Conservation (phyloP, 2,888 invertebrate genomes). For the Gastrophysa polygoni region DNA sequence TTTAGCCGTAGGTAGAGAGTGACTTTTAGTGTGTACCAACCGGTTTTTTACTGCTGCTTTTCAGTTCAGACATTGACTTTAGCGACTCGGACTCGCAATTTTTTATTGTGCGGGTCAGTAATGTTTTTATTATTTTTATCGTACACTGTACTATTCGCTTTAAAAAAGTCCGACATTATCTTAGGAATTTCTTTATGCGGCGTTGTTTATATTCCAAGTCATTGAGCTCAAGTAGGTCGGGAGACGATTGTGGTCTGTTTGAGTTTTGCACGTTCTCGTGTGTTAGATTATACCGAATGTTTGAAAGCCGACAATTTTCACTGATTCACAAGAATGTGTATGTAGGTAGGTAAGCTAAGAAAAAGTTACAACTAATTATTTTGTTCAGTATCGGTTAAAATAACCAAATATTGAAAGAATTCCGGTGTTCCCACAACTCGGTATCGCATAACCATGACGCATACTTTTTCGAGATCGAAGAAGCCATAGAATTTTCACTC, state of each 20-base stretch:
- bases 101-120: constrained; percentile 58
- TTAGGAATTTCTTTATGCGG: constrained; percentile 38
- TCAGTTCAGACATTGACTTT: constrained; percentile 49
- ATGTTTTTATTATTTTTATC: constrained; percentile 58
- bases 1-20: constrained; percentile 47
- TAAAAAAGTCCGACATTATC: constrained; percentile 46
- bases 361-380: too few relatives aligned
- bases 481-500: too few relatives aligned
- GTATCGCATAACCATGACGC: too few relatives aligned
- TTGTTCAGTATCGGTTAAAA: too few relatives aligned
- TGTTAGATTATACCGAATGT: too few relatives aligned
- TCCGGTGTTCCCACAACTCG: too few relatives aligned
- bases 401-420: too few relatives aligned
- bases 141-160: constrained; percentile 48
- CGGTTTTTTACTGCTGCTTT: constrained; percentile 55
- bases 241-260: constrained; percentile 32
- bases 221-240: constrained; percentile 30
- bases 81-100: constrained; percentile 48
- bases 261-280: constrained; percentile 33
- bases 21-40: constrained; percentile 50
- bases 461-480: too few relatives aligned
- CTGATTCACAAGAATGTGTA: too few relatives aligned
- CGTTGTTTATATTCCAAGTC: constrained; percentile 38
- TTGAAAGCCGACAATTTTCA: too few relatives aligned
- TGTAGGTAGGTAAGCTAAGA: too few relatives aligned